Percentiles rank a stretch among this genome's conserved stretches.
These are phyloP conservation scores for Pollachius pollachius DNA, from an alignment of 2,113 vertebrate species.

Conservation along the genomic window DNA sequence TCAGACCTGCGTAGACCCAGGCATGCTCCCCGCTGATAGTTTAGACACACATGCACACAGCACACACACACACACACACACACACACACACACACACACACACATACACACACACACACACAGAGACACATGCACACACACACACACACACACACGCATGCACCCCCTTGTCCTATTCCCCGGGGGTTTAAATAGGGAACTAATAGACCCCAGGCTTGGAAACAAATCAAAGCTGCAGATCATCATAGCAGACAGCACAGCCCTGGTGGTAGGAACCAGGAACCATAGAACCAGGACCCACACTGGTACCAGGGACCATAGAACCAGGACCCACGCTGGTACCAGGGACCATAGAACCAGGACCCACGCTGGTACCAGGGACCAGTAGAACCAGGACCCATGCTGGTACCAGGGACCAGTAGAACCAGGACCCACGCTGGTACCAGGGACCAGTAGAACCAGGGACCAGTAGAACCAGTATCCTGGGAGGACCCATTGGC, in stretches of 20 bases:
- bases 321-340: background rate
- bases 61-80: too few species aligned
- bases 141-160: constrained; percentile 18
- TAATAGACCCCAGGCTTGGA: constrained; percentile 62
- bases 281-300: constrained; percentile 26
- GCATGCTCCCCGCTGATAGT: constrained; percentile 70
- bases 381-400: constrained; percentile 14
- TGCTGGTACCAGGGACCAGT: constrained; percentile 38
- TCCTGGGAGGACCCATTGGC: constrained; percentile 28
- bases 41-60: too few species aligned
- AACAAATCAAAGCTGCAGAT: constrained; percentile 59
- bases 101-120: constrained; percentile 14
- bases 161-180: constrained; percentile 52
- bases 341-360: constrained; percentile 21
- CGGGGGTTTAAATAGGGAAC: constrained; percentile 62
- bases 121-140: constrained; percentile 10
- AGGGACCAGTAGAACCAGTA: constrained; percentile 14
- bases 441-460: constrained; percentile 16
- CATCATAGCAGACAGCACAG: constrained; percentile 48
- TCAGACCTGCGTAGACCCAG: constrained; percentile 69
- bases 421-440: background rate
- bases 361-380: constrained; percentile 37
- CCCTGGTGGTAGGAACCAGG: constrained; percentile 12
- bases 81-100: constrained; percentile 21
- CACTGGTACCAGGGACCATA: constrained; percentile 39